phyloP scores from a whole-genome alignment of 2,888 invertebrate species.

The Chrysolina haemoptera region DNA sequence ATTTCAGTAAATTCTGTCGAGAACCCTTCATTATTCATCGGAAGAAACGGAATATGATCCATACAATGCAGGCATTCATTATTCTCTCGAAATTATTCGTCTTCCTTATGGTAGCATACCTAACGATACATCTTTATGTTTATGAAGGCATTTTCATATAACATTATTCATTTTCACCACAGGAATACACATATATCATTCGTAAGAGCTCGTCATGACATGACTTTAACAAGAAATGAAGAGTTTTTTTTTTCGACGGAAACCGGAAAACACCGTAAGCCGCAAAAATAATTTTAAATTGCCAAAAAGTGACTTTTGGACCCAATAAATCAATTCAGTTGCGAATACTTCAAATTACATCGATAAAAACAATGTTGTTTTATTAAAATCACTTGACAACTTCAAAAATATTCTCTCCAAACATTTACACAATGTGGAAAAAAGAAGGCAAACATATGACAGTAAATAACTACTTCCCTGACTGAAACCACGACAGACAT shows the following conservation, averaged over 20 bases:
- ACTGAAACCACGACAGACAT: too few species aligned
- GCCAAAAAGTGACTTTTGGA: background rate
- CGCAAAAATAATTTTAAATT: background rate
- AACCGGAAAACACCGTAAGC: background rate
- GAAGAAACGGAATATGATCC: background rate
- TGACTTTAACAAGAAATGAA: slow-evolving; percentile 11
- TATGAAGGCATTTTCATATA: slow-evolving; percentile 19
- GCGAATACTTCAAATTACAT: background rate
- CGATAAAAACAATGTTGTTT: background rate
- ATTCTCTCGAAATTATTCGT: background rate
- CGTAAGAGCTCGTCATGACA: background rate
- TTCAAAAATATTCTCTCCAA: background rate
- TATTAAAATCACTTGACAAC: background rate
- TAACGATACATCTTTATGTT: slow-evolving; percentile 4
- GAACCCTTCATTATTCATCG: too few species aligned
- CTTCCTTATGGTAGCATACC: background rate
- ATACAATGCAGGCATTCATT: slow-evolving; percentile 3
- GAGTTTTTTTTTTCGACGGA: background rate
- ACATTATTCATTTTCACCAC: slow-evolving; percentile 28
- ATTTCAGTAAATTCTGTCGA: too few species aligned
- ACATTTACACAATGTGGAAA: background rate
- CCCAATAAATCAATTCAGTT: too few species aligned
- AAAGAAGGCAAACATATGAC: too few species aligned
- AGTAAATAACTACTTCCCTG: too few species aligned
- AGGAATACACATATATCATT: slow-evolving; percentile 13